Evolutionary conservation across 1,140 invertebrate genomes (phyloP), one percentile per base, ranked within the genome.

Genomic region (Trachelipus rathkii): DNA sequence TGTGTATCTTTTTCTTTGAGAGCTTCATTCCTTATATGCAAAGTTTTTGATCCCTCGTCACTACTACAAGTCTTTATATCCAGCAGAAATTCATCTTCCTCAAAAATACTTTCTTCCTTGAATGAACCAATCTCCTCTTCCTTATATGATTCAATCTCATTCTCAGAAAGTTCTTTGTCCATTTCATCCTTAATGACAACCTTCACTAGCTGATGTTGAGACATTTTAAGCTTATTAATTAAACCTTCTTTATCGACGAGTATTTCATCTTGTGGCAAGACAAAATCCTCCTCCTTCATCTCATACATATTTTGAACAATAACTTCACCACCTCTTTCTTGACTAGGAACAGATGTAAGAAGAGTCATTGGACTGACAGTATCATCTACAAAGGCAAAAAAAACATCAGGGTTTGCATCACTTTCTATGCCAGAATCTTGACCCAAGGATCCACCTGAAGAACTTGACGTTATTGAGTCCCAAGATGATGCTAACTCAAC

Each of bases 351-450:
- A 10, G 77, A 67, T 10, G 72, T 46, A 46, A 78, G 75, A 13
- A 81, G 44, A 15, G 75, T 75, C 21, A 60, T 53, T 45, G 75
- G 75, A 33, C 73, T 73, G 43, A 78, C 75, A 11, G 79, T 74
- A 45, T 81, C 79, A 46, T 81, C 79, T 50, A 78, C 76, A 21
- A 81, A 75, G 0, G 79, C 77, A 53, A 81, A 76, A 53, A 81
- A 78, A 43, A 81, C 79, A 74, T 81, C 79, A 23, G 79, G 75
- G 44, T 69, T 78, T 10, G 73, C 71, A 44, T 78, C 77, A 45
- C 73, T 50, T 66, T 73, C 53, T 23, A 81, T 77, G 11, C 77
- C 75, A 24, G 77, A 76, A 68, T 78, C 79, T 10, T 74, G 75
- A 75, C 77, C 77, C 4, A 77, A 71, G 24, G 74, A 78, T n/a